phyloP scores from a whole-genome alignment of 2,888 invertebrate genomes.

The Oscheius sp. region DNA sequence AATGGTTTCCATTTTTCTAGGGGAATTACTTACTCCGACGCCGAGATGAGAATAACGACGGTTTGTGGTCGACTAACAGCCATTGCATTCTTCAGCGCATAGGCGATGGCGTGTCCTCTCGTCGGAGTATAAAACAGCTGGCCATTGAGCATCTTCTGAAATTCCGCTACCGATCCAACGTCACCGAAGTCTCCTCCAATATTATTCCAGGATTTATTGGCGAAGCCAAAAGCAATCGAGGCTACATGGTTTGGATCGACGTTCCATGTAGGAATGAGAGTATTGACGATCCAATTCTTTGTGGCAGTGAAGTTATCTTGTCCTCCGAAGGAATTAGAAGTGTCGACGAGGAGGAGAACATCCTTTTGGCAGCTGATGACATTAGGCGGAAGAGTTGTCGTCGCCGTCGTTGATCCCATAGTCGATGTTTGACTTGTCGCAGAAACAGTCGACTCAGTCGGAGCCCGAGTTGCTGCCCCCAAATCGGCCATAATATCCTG shows the following conservation, averaged over 20 bases:
- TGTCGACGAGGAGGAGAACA: constrained; percentile 29
- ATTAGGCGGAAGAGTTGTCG: background rate
- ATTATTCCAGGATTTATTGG: constrained; percentile 19
- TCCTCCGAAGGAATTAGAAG: constrained; percentile 22
- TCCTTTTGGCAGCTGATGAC: constrained; percentile 21
- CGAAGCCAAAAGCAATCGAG: background rate
- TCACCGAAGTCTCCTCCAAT: constrained; percentile 28
- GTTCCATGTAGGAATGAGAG: constrained; percentile 10
- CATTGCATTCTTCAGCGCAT: constrained; percentile 16
- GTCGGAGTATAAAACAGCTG: background rate
- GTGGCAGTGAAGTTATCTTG: background rate
- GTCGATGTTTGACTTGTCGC: background rate
- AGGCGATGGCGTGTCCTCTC: background rate
- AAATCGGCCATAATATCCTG: background rate
- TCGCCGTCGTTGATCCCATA: background rate
- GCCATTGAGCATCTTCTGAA: constrained; percentile 1
- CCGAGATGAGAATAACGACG: constrained; percentile 31
- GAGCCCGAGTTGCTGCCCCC: background rate
- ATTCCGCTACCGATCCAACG: background rate
- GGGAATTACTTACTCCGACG: constrained; percentile 19
- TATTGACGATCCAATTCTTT: constrained; percentile 10
- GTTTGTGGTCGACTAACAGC: background rate
- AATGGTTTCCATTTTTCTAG: background rate
- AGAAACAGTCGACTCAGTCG: background rate
- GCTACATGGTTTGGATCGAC: constrained; percentile 12